A percentile compares a stretch with the other conserved stretches of the same genome.
Conservation (phyloP, 2,113 vertebrate genomes). For the Datnioides undecimradiatus region DNA sequence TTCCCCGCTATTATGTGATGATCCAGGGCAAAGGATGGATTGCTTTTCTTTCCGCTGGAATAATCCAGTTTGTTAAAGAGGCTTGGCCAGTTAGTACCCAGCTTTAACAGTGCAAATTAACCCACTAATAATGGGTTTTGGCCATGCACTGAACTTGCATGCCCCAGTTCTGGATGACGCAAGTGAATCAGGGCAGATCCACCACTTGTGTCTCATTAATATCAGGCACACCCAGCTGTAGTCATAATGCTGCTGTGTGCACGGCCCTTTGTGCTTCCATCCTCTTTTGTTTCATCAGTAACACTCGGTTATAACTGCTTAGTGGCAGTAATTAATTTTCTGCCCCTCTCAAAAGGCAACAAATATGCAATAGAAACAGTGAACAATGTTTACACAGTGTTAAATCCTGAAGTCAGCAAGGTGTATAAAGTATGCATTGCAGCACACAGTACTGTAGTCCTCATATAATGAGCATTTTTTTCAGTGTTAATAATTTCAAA, state of each 20-base stretch:
- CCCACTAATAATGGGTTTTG: constrained; percentile 41
- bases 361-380: neutral
- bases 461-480: constrained; percentile 35
- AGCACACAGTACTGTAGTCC: neutral
- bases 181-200: constrained; percentile 71
- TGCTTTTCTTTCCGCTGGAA: constrained; percentile 59
- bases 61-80: constrained; percentile 50
- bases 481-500: constrained; percentile 36
- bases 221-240: constrained; percentile 74
- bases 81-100: constrained; percentile 32
- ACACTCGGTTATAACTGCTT: constrained; percentile 11
- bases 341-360: neutral
- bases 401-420: neutral
- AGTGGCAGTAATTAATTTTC: neutral
- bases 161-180: constrained; percentile 66
- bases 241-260: constrained; percentile 52
- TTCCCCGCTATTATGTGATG: constrained; percentile 23
- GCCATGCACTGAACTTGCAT: constrained; percentile 49
- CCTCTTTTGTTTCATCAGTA: constrained; percentile 14
- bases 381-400: neutral
- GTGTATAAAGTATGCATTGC: neutral
- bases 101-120: constrained; percentile 51
- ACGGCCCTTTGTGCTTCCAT: constrained; percentile 11
- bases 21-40: constrained; percentile 39
- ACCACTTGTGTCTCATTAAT: constrained; percentile 72